Base-by-base conservation (phyloP, 2,888 invertebrate genomes). In the Agrotis ipsilon region DNA sequence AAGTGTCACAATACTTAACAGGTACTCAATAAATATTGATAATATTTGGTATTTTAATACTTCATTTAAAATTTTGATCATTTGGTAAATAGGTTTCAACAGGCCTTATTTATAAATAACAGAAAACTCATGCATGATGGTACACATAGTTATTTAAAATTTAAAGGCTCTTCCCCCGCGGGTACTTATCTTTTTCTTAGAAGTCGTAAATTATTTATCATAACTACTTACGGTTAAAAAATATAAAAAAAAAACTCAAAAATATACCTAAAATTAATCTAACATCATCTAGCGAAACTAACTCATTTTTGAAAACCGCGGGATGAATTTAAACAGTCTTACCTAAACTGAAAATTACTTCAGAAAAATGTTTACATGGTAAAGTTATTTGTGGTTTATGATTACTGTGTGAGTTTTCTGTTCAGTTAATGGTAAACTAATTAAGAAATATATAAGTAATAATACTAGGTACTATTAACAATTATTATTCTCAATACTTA, bases 21-120 rank as follows among this genome's bases (percentile, higher is more conserved):
- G 54, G 54, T 49, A 69, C 39, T 64, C n/a, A 79, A 73, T 79
- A 63, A 79, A 63, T 79, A 78, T 73, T 51, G 64, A 80, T 78
- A 85, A 87, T 91, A 89, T 93, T 93, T 92, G 92, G 91, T 88
- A 84, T 83, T 75, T 73, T 89, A 91, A 91, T 91, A 92, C 91
- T 90, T 89, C 72, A 85, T 78, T 24, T 45, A 32, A 68, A 81
- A 76, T 74, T 82, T 83, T 74, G 72, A 75, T 78, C 68, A 75
- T 86, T 83, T 84, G 83, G 80, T 70, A 52, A 68, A 58, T 48
- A n/a, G 32, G n/a, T 55, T 13, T n/a, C 7, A 61, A 27, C 24
- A 19, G 70, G 32, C 48, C 39, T 48, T 55, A 46, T 39, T 54
- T 16, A 13, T 13, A 46, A 7, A n/a, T 24, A 54, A 27, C 54